Evolutionary conservation across 2,797 vertebrate genomes (phyloP), one percentile per base, ranked within the genome.

Genomic region (Taeniopygia guttata): DNA sequence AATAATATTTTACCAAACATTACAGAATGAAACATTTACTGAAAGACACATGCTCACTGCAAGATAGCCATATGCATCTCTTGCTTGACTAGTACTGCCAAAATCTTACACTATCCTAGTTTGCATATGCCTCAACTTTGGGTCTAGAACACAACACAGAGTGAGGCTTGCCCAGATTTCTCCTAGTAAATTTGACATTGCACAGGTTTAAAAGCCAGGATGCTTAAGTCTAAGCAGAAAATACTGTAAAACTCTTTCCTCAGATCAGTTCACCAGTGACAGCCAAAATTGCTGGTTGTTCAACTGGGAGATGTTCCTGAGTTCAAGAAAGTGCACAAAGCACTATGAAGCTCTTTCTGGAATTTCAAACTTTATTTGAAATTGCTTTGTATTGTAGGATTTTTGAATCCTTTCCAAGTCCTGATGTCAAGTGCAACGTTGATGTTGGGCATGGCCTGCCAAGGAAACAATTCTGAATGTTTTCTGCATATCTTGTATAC

Each of bases 1-100:
- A 89, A 74, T 73, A 78, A 84, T 93, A 85, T 88, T 72, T 90
- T 51, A 85, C 36, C 72, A 85, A 95, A 62, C 43, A 10, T 51
- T 55, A 27, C 58, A 78, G 69, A 80, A 26, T 68, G 79, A 89
- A 72, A 54, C 25, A 13, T 84, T 90, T 91, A 73, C 76, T 85
- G 69, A 86, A 60, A 92, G 68, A 77, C 87, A 93, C 40, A 81
- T 75, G 92, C 42, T 85, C 7, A 13, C 59, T 87, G 79, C 64
- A 34, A 72, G 84, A n/a, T 45, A 70, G 70, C 68, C 62, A 66
- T 38, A 48, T 72, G 87, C 51, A 43, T n/a, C 11, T 45, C 32
- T 59, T 48, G 11, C 29, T 87, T 59, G 32, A 36, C 11, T 22
- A 76, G 58, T 4, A 7, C 36, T 81, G 76, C 69, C 90, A 93